A percentile compares a stretch with the other conserved stretches of the same genome.
Evolutionary conservation across 92 coral and sea anemone species (phyloP).

Genomic region (Phymanthus crucifer): DNA sequence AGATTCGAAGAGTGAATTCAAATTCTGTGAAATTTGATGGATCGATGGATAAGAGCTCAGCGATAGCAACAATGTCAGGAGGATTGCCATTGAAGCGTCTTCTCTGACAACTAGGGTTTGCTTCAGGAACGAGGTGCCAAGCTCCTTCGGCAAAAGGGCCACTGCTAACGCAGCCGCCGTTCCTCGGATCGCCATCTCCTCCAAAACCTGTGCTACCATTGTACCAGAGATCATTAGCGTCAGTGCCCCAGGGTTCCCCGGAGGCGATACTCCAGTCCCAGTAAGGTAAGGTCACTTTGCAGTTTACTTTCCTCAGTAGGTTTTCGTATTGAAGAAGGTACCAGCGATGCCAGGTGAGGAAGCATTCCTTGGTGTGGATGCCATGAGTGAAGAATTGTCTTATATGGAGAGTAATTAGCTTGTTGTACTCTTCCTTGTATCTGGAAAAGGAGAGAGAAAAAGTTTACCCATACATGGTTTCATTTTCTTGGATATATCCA

Average conservation of each 20-base stretch:
- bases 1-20: conserved; percentile 44
- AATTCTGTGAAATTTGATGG: conserved; percentile 34
- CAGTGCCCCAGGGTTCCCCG: conserved; percentile 40
- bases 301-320: conserved; percentile 45
- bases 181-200: conserved; percentile 27
- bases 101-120: conserved; percentile 41
- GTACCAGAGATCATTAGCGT: conserved; percentile 36
- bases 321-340: conserved; percentile 54
- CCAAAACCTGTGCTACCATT: conserved; percentile 49
- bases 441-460: neutral
- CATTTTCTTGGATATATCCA: neutral
- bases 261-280: conserved; percentile 68
- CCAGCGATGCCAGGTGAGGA: conserved; percentile 66
- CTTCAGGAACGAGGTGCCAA: conserved; percentile 48
- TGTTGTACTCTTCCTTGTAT: conserved; percentile 54
- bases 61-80: conserved; percentile 61
- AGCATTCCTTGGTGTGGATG: conserved; percentile 32
- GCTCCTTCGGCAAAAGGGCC: conserved; percentile 47
- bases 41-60: conserved; percentile 28
- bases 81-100: conserved; percentile 49
- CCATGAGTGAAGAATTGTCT: conserved; percentile 20
- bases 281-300: conserved; percentile 55
- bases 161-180: conserved; percentile 14
- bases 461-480: neutral
- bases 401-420: conserved; percentile 55